Base-by-base conservation (phyloP, 1,140 invertebrate genomes). In the Elymnias hypermnestra region DNA sequence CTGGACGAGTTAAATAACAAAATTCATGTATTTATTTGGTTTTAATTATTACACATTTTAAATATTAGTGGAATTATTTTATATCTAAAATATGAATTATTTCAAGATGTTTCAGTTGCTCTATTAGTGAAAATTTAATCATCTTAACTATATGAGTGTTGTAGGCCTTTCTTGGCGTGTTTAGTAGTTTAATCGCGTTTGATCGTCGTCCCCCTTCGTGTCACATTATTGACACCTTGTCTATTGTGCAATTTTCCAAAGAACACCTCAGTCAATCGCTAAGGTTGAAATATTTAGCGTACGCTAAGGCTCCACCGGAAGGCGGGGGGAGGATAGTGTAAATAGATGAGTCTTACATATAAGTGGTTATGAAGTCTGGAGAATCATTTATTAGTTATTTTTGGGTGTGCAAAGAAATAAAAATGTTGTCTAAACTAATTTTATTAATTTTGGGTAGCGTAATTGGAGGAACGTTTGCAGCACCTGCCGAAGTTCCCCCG, bases 301-400 rank as follows among this genome's bases (percentile, higher is more conserved):
- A 62, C 65, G 60, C 63, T 74, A 70, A 82, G 70, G 71, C 68
- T 71, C 59, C 68, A 68, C 57, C 62, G 65, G 69, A 61, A 70
- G 65, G 83, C 72, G 76, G 81, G 83, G 86, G 83, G 83, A 74
- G 78, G 69, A 58, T 74, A 83, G 74, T 83, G 83, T 75, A 86
- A 86, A 87, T 83, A 86, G 64, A 78, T 78, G 73, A 76, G 51
- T 66, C 76, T 86, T 84, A 86, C 84, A 84, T 87, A 87, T 84
- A 87, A 54, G 76, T 75, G 64, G 46, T 66, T 53, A 69, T 65
- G 60, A 71, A 72, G 57, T 76, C 76, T 78, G 75, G 76, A 77
- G 63, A 57, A 70, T 65, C 77, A 83, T 65, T 78, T 63, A 69
- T 69, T 61, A 67, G 57, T 67, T 55, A 44, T 72, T 66, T 69